Percentiles rank a stretch among this genome's conserved stretches.
These are phyloP conservation scores for Metellina segmentata DNA, from an alignment of 2,888 invertebrate genomes.

Conservation along the genomic window DNA sequence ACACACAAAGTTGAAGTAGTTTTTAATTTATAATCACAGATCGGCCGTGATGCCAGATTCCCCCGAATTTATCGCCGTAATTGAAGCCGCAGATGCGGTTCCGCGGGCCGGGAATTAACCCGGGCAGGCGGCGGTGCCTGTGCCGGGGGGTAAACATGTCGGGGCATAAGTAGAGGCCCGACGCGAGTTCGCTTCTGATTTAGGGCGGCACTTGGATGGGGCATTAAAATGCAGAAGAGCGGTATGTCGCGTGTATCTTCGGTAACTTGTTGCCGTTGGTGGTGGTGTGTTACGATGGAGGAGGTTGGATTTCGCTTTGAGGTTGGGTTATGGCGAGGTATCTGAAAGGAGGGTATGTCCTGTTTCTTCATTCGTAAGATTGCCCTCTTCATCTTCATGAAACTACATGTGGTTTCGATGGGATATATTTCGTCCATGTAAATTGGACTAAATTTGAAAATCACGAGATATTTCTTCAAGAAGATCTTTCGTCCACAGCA, in stretches of 20 bases:
- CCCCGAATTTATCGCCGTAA: slow-evolving; percentile 56
- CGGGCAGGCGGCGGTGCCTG: slow-evolving; percentile 38
- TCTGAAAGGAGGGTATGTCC: too few species aligned
- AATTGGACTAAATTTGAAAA: too few species aligned
- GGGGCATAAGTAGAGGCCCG: not conserved
- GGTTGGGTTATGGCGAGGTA: too few species aligned
- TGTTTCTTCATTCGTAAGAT: too few species aligned
- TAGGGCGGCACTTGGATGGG: not conserved
- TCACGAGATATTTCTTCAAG: too few species aligned
- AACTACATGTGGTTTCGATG: too few species aligned
- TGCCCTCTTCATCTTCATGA: too few species aligned
- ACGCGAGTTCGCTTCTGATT: slow-evolving; percentile 43
- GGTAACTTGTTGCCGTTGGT: not conserved
- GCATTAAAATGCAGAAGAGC: not conserved
- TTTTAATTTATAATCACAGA: slow-evolving; percentile 66
- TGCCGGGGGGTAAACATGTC: slow-evolving; percentile 46
- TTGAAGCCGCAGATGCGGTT: slow-evolving; percentile 63
- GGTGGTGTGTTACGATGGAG: too few species aligned
- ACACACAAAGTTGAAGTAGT: slow-evolving; percentile 29
- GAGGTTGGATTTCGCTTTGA: too few species aligned
- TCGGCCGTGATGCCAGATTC: slow-evolving; percentile 26
- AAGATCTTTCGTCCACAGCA: too few species aligned
- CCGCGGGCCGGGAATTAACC: slow-evolving; percentile 49
- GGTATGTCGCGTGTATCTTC: not conserved
- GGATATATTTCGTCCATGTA: too few species aligned